A percentile compares a stretch with the other conserved stretches of the same genome.
phyloP scores from a whole-genome alignment of 2,113 vertebrate genomes.

The Perognathus longimembris region DNA sequence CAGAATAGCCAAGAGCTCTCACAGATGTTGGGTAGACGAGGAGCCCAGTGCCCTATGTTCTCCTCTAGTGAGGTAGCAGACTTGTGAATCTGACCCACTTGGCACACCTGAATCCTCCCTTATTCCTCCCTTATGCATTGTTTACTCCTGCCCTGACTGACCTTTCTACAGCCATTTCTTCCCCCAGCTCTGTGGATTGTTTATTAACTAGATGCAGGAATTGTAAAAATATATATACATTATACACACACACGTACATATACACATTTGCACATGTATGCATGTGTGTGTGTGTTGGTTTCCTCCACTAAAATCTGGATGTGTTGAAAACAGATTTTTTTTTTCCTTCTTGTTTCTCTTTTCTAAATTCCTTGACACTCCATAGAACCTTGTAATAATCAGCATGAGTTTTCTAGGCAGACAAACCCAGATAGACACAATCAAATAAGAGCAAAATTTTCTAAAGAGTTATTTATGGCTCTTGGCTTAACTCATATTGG shows the following conservation, averaged over 20 bases:
- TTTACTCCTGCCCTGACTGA: slow-evolving; percentile 18
- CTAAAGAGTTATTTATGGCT: neutral
- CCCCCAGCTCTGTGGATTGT: neutral
- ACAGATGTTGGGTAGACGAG: neutral
- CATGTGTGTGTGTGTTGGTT: neutral
- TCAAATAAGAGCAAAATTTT: slow-evolving; percentile 2
- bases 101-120: too few species aligned
- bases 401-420: neutral
- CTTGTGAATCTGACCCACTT: neutral
- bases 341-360: neutral
- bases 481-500: neutral
- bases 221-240: too few species aligned
- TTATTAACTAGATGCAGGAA: neutral
- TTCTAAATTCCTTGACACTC: neutral
- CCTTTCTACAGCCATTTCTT: slow-evolving; percentile 24
- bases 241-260: too few species aligned
- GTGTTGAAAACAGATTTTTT: neutral
- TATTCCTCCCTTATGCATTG: too few species aligned
- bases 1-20: neutral
- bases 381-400: neutral
- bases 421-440: neutral
- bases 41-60: neutral
- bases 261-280: too few species aligned
- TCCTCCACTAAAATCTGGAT: neutral
- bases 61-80: neutral